These are phyloP conservation scores for Sipha flava DNA, from an alignment of 1,140 invertebrate genomes.

Conservation along the genomic window DNA sequence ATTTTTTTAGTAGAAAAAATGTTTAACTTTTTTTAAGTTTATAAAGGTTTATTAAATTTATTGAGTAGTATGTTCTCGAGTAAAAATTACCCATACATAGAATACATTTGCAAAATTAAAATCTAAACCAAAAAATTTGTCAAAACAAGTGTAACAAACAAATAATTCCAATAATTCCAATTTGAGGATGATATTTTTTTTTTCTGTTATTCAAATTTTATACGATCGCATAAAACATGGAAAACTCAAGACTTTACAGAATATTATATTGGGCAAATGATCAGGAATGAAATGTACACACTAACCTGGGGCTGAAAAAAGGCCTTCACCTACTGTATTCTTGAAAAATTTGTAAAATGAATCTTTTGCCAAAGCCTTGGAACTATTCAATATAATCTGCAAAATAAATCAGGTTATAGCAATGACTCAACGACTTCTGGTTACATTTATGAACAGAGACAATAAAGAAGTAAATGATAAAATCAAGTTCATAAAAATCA, in stretches of 20 bases:
- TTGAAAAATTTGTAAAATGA: constrained; percentile 36
- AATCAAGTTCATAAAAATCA: no score
- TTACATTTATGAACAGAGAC: constrained; percentile 7
- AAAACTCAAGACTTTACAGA: background rate
- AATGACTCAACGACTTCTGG: background rate
- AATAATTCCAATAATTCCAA: no score
- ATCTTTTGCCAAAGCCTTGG: constrained; percentile 35
- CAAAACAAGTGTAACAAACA: no score
- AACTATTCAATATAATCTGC: constrained; percentile 38
- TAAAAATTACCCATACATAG: no score
- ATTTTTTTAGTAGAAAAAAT: no score
- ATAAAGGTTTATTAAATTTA: no score
- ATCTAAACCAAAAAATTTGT: no score
- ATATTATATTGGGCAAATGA: background rate
- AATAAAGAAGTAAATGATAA: background rate
- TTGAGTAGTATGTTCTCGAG: no score
- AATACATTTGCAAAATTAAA: no score
- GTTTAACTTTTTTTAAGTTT: no score
- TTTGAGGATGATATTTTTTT: background rate
- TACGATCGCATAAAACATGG: background rate
- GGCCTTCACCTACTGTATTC: constrained; percentile 35
- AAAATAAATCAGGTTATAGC: background rate
- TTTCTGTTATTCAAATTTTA: background rate
- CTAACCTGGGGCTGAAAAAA: constrained; percentile 37
- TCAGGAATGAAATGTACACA: constrained; percentile 20